Evolutionary conservation across 2,888 invertebrate species (phyloP), one percentile per base, ranked within the genome.

Genomic region (Tetranychus truncatus): DNA sequence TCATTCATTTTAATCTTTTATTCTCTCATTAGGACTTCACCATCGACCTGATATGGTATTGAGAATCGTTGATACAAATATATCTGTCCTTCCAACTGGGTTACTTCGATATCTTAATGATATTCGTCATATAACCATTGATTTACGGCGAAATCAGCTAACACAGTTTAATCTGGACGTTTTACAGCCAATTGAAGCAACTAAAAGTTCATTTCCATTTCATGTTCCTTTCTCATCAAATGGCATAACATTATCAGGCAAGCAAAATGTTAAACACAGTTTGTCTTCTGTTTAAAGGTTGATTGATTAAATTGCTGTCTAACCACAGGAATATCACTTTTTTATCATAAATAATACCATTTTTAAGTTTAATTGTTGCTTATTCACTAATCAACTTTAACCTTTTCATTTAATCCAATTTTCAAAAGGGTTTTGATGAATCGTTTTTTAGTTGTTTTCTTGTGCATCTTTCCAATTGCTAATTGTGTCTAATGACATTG

Each of bases 121-220:
- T 75, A 87, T 92, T 80, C 89, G 91, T 55, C 9, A 91, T 82
- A 85, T 92, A 76, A 88, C 88, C 67, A 86, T 94, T 77, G 92
- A 93, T 83, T 85, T 93, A 78, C 88, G 90, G 77, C 87, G 88
- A 81, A 94, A 94, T 84, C 87, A 88, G 83, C 86, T 93, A 81
- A 87, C 88, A 65, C 88, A 88, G 76, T 85, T 93, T 78, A 89
- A 89, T 81, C 89, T 91, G 74, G 90, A 91, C 78, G 89, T 90
- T 77, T 89, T 93, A 90, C 90, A 69, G 4, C 71, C 44, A 9
- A 11, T 18, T 34, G 24, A 72, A 67, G n/a, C 9, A 9, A n/a
- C 2, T 5, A 45, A 34, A n/a, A 24, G 24, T 9, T n/a, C 24
- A 45, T 9, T n/a, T 72, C 24, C 9, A 44, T 73, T 73, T 73